Base-by-base conservation (phyloP, 2,797 vertebrate species). In the Aplochiton taeniatus region DNA sequence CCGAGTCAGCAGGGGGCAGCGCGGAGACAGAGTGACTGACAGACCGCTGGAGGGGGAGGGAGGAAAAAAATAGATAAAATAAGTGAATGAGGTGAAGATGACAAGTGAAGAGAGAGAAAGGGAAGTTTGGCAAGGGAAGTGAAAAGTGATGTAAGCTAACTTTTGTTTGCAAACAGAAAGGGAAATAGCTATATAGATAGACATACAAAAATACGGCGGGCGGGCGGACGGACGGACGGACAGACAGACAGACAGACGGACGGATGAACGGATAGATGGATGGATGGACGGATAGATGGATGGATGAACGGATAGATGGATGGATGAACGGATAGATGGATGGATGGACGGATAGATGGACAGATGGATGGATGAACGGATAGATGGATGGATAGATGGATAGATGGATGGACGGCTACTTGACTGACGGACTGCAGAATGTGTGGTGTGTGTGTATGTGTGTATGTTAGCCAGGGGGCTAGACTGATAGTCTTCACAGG, bases 1-100 rank as follows among this genome's bases (percentile, higher is more conserved):
- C 81, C 76, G 75, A 58, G 31, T 31, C 73, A 66, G 72, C 69
- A 66, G 76, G 82, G 76, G 77, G 77, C 66, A 68, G 73, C 67
- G 71, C 69, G 64, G 80, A 55, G 46, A 63, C 47, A 64, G 69
- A 47, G 63, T 71, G 70, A 75, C 73, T 77, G 80, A 79, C 75
- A 77, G 58, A 63, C 63, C 48, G 65, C 64, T 68, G 54, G 58
- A 61, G 72, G 72, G 66, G 31, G 12, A 52, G 49, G 19, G 44
- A 42, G 14, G 9, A 50, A 41, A 16, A 55, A 58, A 65, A 56
- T 17, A 41, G 18, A 69, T 45, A 51, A 17, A 58, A 59, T 47
- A n/a, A 57, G 68, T 14, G 12, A n/a, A 19, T 54, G 11, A 47
- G 16, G 44, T 14, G 16, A 54, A 47, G 20, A 20, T 41, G 53